Conservation (phyloP, 2,797 vertebrate species). For the Macroramphosus scolopax region DNA sequence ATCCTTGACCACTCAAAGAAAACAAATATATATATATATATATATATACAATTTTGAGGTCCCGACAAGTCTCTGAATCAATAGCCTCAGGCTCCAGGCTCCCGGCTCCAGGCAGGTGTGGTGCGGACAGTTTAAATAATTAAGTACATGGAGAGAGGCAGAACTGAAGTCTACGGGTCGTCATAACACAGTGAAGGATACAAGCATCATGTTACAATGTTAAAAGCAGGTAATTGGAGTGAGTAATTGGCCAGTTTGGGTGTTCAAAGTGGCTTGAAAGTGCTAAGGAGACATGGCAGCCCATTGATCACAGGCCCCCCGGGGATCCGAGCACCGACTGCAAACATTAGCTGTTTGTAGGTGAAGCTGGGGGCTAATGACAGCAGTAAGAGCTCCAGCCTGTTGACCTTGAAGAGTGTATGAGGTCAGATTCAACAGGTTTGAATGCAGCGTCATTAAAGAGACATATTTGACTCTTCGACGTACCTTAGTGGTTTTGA, state of each 20-base stretch:
- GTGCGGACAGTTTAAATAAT: slow-evolving; percentile 80
- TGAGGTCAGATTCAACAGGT: slow-evolving; percentile 47
- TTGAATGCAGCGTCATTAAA: neutral
- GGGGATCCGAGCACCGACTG: slow-evolving; percentile 23
- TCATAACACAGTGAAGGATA: slow-evolving; percentile 79
- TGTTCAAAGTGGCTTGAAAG: slow-evolving; percentile 68
- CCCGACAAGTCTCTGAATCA: slow-evolving; percentile 65
- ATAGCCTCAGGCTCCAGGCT: slow-evolving; percentile 75
- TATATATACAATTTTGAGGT: slow-evolving; percentile 54
- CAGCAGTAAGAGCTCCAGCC: slow-evolving; percentile 32
- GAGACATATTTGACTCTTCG: too few relatives aligned
- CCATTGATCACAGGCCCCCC: slow-evolving; percentile 55
- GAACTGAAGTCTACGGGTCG: slow-evolving; percentile 67
- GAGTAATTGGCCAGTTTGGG: slow-evolving; percentile 73
- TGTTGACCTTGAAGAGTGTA: slow-evolving; percentile 50
- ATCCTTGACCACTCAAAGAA: too few relatives aligned
- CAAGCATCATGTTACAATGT: slow-evolving; percentile 71
- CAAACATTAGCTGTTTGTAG: slow-evolving; percentile 56
- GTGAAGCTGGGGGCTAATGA: too few relatives aligned
- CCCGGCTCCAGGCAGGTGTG: slow-evolving; percentile 77
- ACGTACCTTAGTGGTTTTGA: slow-evolving; percentile 96
- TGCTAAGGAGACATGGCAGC: slow-evolving; percentile 73
- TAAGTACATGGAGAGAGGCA: slow-evolving; percentile 73
- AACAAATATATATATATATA: slow-evolving; percentile 13
- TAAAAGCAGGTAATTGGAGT: slow-evolving; percentile 79